Conservation (phyloP, 2,888 invertebrate genomes). For the Diadegma fenestrale region DNA sequence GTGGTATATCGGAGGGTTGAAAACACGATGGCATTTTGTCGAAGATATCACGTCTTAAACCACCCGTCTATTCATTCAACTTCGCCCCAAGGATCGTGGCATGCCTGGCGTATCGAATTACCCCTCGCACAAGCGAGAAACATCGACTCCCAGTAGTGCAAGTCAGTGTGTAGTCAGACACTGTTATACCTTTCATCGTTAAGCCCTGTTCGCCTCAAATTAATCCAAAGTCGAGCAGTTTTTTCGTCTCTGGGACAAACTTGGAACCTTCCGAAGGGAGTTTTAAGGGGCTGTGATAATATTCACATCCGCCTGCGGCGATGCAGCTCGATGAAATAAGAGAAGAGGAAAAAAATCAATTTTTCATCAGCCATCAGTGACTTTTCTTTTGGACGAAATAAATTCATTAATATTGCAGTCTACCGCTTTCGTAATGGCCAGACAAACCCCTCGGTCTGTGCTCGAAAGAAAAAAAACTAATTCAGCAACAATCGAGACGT, state of each 20-base stretch:
- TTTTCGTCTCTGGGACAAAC: background rate
- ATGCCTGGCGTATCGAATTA: slow-evolving; percentile 17
- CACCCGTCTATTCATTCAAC: slow-evolving; percentile 73
- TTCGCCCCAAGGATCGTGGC: slow-evolving; percentile 37
- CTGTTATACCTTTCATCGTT: background rate
- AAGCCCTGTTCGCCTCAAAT: background rate
- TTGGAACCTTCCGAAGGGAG: background rate
- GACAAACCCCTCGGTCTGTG: background rate
- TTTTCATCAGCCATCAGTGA: background rate
- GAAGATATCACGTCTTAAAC: slow-evolving; percentile 67
- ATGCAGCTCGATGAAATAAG: background rate
- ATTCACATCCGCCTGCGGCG: background rate
- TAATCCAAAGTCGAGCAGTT: background rate
- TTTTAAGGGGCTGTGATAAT: background rate
- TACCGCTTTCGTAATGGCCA: background rate
- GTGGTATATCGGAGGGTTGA: background rate
- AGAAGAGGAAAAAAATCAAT: background rate
- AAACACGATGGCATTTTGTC: slow-evolving; percentile 15
- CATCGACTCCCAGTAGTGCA: slow-evolving; percentile 10
- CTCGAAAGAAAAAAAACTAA: background rate
- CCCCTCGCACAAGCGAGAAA: background rate
- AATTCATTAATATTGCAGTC: background rate
- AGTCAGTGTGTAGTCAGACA: slow-evolving; percentile 5
- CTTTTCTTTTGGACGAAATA: background rate
- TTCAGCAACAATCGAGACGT: slow-evolving; percentile 4